phyloP scores from a whole-genome alignment of 2,888 invertebrate genomes.

The Amphipoea lucens region DNA sequence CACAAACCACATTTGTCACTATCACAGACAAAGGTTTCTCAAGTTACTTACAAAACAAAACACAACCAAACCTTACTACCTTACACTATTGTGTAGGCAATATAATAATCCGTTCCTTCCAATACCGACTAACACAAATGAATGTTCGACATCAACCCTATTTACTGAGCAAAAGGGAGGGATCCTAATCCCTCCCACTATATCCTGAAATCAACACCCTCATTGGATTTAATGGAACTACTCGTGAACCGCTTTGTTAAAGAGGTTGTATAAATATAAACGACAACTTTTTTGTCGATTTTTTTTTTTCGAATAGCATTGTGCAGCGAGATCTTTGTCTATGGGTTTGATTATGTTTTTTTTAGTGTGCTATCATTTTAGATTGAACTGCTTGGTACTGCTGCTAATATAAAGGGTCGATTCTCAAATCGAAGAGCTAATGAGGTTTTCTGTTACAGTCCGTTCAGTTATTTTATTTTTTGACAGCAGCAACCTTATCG shows the following conservation, averaged over 20 bases:
- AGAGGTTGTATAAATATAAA: slow-evolving; percentile 48
- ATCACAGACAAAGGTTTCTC: neutral
- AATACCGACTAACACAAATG: slow-evolving; percentile 58
- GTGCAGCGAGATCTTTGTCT: slow-evolving; percentile 23
- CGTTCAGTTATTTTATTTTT: no score
- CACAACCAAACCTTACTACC: neutral
- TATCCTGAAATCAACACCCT: slow-evolving; percentile 63
- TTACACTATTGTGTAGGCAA: slow-evolving; percentile 31
- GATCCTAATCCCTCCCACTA: slow-evolving; percentile 49
- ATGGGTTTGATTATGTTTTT: slow-evolving; percentile 24
- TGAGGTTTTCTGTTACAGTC: neutral
- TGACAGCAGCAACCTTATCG: no score
- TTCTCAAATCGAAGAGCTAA: neutral
- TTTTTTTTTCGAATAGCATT: slow-evolving; percentile 35
- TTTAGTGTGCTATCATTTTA: slow-evolving; percentile 4
- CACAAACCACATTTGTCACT: neutral
- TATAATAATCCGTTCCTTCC: slow-evolving; percentile 34
- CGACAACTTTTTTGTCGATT: slow-evolving; percentile 43
- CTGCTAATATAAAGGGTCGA: neutral
- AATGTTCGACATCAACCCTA: slow-evolving; percentile 63
- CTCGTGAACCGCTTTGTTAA: slow-evolving; percentile 41
- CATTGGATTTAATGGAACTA: slow-evolving; percentile 61
- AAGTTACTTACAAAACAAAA: slow-evolving; percentile 2
- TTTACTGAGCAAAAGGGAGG: slow-evolving; percentile 60
- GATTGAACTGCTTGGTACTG: slow-evolving; percentile 1